Evolutionary conservation across 2,888 invertebrate genomes (phyloP).

Genomic region (Muschampia plurimacula): DNA sequence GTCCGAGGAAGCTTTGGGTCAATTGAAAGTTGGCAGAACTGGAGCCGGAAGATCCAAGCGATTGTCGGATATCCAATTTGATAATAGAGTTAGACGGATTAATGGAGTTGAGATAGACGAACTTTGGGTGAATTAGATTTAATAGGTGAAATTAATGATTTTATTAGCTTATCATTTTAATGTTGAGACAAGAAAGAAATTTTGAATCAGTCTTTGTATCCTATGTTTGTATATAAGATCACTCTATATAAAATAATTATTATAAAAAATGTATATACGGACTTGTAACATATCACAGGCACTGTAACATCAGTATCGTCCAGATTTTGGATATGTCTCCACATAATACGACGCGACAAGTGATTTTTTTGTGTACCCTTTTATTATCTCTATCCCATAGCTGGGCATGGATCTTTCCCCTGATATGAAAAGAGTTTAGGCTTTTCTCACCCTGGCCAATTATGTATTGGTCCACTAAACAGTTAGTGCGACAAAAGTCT

Average conservation of each 20-base stretch:
- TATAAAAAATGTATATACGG: too few relatives aligned
- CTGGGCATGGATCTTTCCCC: too few relatives aligned
- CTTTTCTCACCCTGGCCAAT: not conserved
- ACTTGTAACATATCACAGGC: too few relatives aligned
- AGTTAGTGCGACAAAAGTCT: not conserved
- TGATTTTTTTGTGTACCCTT: too few relatives aligned
- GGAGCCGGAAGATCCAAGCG: constrained; percentile 26
- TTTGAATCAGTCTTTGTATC: not conserved
- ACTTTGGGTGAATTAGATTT: constrained; percentile 25
- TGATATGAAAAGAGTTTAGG: not conserved
- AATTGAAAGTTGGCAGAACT: constrained; percentile 62
- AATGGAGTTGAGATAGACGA: constrained; percentile 30
- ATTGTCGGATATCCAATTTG: constrained; percentile 35
- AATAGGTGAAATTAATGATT: not conserved
- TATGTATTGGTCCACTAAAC: not conserved
- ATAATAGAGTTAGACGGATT: constrained; percentile 35
- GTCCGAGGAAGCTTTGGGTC: constrained; percentile 55
- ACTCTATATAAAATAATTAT: too few relatives aligned
- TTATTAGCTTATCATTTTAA: not conserved
- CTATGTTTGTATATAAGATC: too few relatives aligned
- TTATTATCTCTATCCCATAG: too few relatives aligned
- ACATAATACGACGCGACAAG: too few relatives aligned
- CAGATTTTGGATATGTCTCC: too few relatives aligned
- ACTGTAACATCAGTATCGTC: too few relatives aligned
- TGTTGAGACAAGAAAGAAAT: not conserved